Conservation (phyloP, 2,888 invertebrate genomes). For the Flexamia atlantica region DNA sequence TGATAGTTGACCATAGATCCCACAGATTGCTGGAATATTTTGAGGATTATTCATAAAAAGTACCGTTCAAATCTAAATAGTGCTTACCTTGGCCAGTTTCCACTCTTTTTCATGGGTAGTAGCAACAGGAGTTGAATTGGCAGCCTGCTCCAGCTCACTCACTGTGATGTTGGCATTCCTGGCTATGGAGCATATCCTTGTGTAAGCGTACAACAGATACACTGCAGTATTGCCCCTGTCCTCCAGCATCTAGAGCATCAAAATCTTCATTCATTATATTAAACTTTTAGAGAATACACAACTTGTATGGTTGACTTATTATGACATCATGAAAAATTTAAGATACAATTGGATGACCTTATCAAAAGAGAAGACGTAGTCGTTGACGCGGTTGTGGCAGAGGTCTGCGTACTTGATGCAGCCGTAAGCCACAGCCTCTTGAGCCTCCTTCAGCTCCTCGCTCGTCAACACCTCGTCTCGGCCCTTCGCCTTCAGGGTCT, state of each 20-base stretch:
- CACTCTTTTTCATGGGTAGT: slow-evolving; percentile 95
- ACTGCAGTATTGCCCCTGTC: slow-evolving; percentile 99
- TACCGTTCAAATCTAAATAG: slow-evolving; percentile 30
- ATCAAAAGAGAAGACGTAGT: slow-evolving; percentile 99
- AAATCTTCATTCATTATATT: too few species aligned
- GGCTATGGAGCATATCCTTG: slow-evolving; percentile 94
- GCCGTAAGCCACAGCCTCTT: slow-evolving; percentile 96
- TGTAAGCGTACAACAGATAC: slow-evolving; percentile 96
- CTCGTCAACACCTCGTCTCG: slow-evolving; percentile 89
- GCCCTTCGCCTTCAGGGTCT: slow-evolving; percentile 92
- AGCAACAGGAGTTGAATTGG: slow-evolving; percentile 79
- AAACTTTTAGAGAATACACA: too few species aligned
- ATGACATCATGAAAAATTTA: too few species aligned
- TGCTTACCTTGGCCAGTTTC: slow-evolving; percentile 89
- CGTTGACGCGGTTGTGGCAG: slow-evolving; percentile 93
- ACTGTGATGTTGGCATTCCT: slow-evolving; percentile 84
- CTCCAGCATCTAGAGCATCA: slow-evolving; percentile 88
- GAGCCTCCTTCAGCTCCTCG: slow-evolving; percentile 89
- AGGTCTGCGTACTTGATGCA: slow-evolving; percentile 99
- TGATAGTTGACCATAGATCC: too few species aligned
- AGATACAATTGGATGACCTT: too few species aligned
- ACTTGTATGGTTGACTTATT: too few species aligned
- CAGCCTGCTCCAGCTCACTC: slow-evolving; percentile 80
- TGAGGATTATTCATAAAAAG: too few species aligned
- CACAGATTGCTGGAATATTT: too few species aligned